Conservation (phyloP, 2,797 vertebrate species). For the Pseudomugil tenellus region DNA sequence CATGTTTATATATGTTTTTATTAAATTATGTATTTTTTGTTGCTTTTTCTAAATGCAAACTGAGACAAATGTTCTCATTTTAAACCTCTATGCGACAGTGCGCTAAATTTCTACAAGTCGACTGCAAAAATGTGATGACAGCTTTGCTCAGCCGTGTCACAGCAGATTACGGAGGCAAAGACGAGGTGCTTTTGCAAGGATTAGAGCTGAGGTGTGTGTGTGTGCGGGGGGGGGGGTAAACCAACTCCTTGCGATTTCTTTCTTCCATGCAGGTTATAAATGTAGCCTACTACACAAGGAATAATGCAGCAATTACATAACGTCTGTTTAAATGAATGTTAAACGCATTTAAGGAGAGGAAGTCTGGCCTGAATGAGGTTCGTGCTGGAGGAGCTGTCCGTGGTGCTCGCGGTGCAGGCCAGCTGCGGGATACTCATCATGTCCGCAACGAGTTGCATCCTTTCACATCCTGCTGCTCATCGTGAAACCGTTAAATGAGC, state of each 20-base stretch:
- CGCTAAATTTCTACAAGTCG: slow-evolving; percentile 37
- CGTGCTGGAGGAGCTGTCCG: slow-evolving; percentile 56
- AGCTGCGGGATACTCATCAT: slow-evolving; percentile 44
- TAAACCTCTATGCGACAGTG: slow-evolving; percentile 4
- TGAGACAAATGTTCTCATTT: slow-evolving; percentile 11
- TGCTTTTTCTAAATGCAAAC: neutral
- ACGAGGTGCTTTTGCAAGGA: slow-evolving; percentile 48
- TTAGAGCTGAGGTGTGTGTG: slow-evolving; percentile 39
- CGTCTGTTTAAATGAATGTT: neutral
- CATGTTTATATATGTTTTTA: too few relatives aligned
- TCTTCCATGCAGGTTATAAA: neutral
- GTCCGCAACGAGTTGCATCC: slow-evolving; percentile 66
- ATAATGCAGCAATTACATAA: neutral
- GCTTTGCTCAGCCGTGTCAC: slow-evolving; percentile 62
- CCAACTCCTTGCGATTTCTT: neutral
- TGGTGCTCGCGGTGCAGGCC: slow-evolving; percentile 50
- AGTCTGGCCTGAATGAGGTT: neutral
- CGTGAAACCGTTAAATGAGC: slow-evolving; percentile 45
- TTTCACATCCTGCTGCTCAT: slow-evolving; percentile 42
- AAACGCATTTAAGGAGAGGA: neutral
- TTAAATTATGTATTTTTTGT: neutral
- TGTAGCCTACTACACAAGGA: neutral
- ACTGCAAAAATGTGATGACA: slow-evolving; percentile 47
- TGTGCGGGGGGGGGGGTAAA: too few relatives aligned
- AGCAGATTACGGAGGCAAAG: slow-evolving; percentile 54